Base-by-base conservation (phyloP, 2,113 vertebrate genomes). In the Syngnathus typhle region DNA sequence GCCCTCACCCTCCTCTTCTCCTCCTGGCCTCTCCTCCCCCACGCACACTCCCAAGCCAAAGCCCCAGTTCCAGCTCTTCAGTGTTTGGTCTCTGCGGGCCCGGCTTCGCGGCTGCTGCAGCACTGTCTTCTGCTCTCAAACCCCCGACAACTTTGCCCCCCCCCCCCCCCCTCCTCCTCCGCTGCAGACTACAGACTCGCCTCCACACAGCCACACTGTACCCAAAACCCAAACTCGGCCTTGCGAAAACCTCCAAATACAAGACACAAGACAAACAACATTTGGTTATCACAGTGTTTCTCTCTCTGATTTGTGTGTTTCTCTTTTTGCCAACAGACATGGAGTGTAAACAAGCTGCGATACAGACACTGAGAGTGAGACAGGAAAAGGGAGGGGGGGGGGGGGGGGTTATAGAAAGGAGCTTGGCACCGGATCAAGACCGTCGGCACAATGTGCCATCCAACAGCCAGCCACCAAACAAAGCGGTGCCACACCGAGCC, bases 391-490 rank as follows among this genome's bases (percentile, higher is more conserved):
- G 2, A 47, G 68, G 73, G 70, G 79, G 77, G 59, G 79, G 58
- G 66, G 65, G 80, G n/a, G n/a, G n/a, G n/a, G n/a, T n/a, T 74
- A 73, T 60, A 75, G 74, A 84, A 68, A 82, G 80, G 71, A 80
- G 83, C 73, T 86, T 87, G 87, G 87, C 87, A 87, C 76, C 41
- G 18, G 79, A 88, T 87, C 87, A 88, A 88, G 65, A 85, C 77
- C 70, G 36, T 67, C 72, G 71, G 76, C 83, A 85, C 84, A 84
- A 76, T 76, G 82, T 83, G 76, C 65, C 86, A 84, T 85, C 76
- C 80, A 81, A 73, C 71, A 73, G 71, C 75, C 79, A 73, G 76
- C 72, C 73, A 51, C 55, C 83, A 65, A 82, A 85, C 84, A 83
- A 84, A 84, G 82, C 75, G 56, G 39, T 49, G 83, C 73, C 76